Conservation (phyloP, 1,140 invertebrate species). For the Spodoptera frugiperda region DNA sequence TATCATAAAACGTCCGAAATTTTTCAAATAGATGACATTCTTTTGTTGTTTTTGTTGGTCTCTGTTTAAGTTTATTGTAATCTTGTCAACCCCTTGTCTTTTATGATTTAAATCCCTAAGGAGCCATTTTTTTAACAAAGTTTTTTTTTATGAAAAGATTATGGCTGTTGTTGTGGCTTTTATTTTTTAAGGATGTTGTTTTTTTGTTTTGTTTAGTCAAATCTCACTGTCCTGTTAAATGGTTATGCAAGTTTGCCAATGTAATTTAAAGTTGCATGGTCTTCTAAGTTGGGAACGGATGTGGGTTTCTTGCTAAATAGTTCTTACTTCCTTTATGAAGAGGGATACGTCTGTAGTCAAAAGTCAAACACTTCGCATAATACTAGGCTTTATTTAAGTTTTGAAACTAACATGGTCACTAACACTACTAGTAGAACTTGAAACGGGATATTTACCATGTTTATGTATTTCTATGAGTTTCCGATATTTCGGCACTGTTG, state of each 20-base stretch:
- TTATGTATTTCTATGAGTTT: too few relatives aligned
- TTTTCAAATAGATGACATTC: slow-evolving; percentile 55
- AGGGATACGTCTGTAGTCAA: too few relatives aligned
- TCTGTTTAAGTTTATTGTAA: slow-evolving; percentile 32
- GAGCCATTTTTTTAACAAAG: neutral
- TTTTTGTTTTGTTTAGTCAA: neutral
- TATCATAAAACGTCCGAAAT: slow-evolving; percentile 58
- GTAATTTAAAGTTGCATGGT: too few relatives aligned
- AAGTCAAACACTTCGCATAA: too few relatives aligned
- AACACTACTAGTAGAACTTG: too few relatives aligned
- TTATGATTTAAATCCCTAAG: slow-evolving; percentile 50
- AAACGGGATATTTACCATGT: too few relatives aligned
- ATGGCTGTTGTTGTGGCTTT: neutral
- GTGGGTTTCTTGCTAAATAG: too few relatives aligned
- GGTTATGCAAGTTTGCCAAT: neutral
- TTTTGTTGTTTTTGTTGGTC: slow-evolving; percentile 51
- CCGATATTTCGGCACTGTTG: too few relatives aligned
- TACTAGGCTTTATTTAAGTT: too few relatives aligned
- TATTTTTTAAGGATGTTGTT: neutral
- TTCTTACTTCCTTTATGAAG: too few relatives aligned
- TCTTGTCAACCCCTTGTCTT: slow-evolving; percentile 45
- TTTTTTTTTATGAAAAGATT: neutral
- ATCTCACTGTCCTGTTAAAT: slow-evolving; percentile 11
- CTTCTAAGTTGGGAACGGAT: too few relatives aligned
- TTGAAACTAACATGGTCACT: too few relatives aligned